Percentiles rank a stretch among this genome's conserved stretches.
phyloP scores from a whole-genome alignment of 2,888 invertebrate species.

The Cactoblastis cactorum region DNA sequence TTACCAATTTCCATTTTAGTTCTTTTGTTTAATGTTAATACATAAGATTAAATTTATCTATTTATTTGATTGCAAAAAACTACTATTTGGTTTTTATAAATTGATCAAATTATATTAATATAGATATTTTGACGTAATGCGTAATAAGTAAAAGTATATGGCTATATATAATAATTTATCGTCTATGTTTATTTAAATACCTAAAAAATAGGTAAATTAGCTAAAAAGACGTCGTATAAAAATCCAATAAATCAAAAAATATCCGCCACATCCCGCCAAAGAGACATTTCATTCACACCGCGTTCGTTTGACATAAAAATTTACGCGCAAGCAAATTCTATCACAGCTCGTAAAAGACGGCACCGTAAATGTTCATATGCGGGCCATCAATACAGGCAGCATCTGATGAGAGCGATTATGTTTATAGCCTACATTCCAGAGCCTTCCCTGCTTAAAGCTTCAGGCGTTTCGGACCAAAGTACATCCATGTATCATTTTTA shows the following conservation, averaged over 20 bases:
- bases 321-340: slow-evolving; percentile 57
- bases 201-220: neutral
- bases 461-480: slow-evolving; percentile 55
- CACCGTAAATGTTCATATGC: slow-evolving; percentile 45
- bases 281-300: slow-evolving; percentile 33
- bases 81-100: no score
- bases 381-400: slow-evolving; percentile 51
- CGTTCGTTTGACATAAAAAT: slow-evolving; percentile 47
- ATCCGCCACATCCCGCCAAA: slow-evolving; percentile 1
- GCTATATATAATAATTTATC: no score
- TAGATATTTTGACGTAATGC: no score
- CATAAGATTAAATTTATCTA: no score
- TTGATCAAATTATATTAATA: no score
- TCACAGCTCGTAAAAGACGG: slow-evolving; percentile 54
- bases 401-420: slow-evolving; percentile 69
- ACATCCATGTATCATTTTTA: slow-evolving; percentile 72
- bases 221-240: neutral
- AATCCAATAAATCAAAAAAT: neutral
- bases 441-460: slow-evolving; percentile 48
- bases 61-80: no score
- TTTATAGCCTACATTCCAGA: slow-evolving; percentile 59
- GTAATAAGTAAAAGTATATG: no score
- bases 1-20: no score
- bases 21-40: no score
- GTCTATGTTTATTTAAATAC: no score